phyloP scores from a whole-genome alignment of 2,888 invertebrate genomes.

The Cylloceria caligata region DNA sequence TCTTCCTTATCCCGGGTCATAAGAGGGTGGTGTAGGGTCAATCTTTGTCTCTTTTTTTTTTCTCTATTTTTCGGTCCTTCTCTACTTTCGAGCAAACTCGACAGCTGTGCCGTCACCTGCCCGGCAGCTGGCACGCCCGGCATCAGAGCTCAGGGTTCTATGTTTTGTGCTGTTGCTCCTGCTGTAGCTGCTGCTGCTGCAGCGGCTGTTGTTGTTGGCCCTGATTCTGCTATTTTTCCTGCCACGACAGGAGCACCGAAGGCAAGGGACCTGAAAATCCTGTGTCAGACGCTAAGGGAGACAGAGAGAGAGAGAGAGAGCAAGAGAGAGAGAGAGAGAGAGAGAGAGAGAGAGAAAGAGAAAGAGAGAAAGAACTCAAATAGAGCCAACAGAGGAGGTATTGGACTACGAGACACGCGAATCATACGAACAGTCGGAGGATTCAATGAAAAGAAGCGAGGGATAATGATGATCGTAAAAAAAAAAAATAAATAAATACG shows the following conservation, averaged over 20 bases:
- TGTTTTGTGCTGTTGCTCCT: slow-evolving; percentile 51
- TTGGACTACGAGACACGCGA: background rate
- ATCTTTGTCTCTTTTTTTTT: slow-evolving; percentile 45
- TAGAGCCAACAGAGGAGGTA: slow-evolving; percentile 4
- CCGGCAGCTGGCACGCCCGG: slow-evolving; percentile 74
- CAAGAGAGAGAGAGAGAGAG: too few species aligned
- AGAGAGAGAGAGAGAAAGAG: too few species aligned
- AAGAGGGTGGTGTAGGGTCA: slow-evolving; percentile 30
- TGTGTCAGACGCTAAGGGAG: slow-evolving; percentile 21
- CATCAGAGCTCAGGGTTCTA: slow-evolving; percentile 53
- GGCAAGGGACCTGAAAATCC: slow-evolving; percentile 18
- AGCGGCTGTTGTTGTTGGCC: slow-evolving; percentile 39
- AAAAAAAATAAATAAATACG: slow-evolving; percentile 32
- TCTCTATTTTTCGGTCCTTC: slow-evolving; percentile 37
- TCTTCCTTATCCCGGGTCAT: background rate
- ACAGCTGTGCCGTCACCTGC: slow-evolving; percentile 80
- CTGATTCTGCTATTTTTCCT: slow-evolving; percentile 24
- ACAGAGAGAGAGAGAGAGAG: too few species aligned
- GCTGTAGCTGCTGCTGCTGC: slow-evolving; percentile 62
- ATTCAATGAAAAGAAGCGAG: slow-evolving; percentile 38
- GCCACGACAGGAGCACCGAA: background rate
- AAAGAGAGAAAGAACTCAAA: too few species aligned
- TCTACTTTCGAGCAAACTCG: slow-evolving; percentile 55
- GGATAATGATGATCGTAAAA: slow-evolving; percentile 29
- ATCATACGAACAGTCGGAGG: slow-evolving; percentile 16